Base-by-base conservation (phyloP, 2,113 vertebrate species). In the Urocynchramus pylzowi region DNA sequence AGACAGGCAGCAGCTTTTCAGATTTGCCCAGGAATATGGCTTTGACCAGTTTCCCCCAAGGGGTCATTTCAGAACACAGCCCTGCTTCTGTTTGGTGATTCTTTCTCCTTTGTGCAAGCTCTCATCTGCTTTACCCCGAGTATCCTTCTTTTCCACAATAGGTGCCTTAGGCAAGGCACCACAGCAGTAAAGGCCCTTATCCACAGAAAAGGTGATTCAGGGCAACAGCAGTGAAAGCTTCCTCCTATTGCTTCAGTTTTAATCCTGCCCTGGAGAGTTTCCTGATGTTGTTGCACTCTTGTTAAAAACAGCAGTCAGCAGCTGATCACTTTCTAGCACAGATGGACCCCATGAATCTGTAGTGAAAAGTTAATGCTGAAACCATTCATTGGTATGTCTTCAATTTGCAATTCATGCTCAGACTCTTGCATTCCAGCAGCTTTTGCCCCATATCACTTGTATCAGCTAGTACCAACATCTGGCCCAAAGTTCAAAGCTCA, bases 401-500 rank as follows among this genome's bases (percentile, higher is more conserved):
- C 85, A 42, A 56, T 68, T 87, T 84, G 87, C 84, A 92, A 31
- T 64, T 87, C 65, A 68, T 68, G 60, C 65, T 91, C 61, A 87
- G 37, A 60, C 49, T 84, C 69, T 63, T 49, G 61, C 60, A 57
- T 84, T 91, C 81, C 84, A 93, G 81, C 91, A 95, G 82, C 54
- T 97, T 89, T 94, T 84, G 57, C 45, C 87, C 53, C 28, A 19
- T 61, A 57, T 33, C 5, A 30, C 87, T 95, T 94, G 68, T n/a
- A 79, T 94, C 93, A 97, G 94, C 91, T 94, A 47, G 30, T 77
- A 82, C 28, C 65, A 93, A 93, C 96, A 96, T 84, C 94, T 97
- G 94, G 74, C 41, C 57, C 5, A 2, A 73, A 83, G 20, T 50
- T 82, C 80, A 65, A 92, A 89, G 61, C 78, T 69, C 57, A 50